Evolutionary conservation across 2,888 invertebrate species (phyloP).

Genomic region (Mythimna pallens): DNA sequence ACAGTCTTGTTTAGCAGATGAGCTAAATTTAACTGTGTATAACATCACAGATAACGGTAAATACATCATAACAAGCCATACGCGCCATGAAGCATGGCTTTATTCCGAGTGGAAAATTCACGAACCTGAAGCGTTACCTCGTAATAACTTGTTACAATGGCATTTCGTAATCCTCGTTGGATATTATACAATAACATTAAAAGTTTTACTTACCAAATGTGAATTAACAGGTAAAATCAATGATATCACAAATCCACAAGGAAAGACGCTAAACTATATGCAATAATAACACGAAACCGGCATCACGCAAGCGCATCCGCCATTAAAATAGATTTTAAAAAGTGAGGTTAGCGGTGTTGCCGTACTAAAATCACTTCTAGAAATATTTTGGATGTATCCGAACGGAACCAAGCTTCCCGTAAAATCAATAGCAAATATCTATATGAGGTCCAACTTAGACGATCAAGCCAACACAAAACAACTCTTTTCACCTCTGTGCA

Average conservation of each 20-base stretch:
- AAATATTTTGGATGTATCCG: conserved; percentile 37
- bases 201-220: conserved; percentile 73
- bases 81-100: conserved; percentile 86
- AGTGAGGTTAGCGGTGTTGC: conserved; percentile 79
- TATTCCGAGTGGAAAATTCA: conserved; percentile 84
- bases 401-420: conserved; percentile 15
- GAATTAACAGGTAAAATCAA: conserved; percentile 74
- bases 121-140: conserved; percentile 69
- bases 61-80: conserved; percentile 75
- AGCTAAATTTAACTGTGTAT: conserved; percentile 64
- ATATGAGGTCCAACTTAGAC: neutral
- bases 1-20: conserved; percentile 47
- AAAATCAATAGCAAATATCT: conserved; percentile 49
- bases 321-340: conserved; percentile 78
- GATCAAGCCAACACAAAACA: neutral
- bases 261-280: conserved; percentile 86
- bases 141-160: conserved; percentile 52
- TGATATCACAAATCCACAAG: conserved; percentile 75
- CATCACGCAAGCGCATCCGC: conserved; percentile 90
- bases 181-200: conserved; percentile 23
- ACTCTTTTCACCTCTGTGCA: neutral
- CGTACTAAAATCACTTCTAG: conserved; percentile 46
- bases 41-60: conserved; percentile 75
- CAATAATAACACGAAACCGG: conserved; percentile 88
- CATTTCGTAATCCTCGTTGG: conserved; percentile 32